A percentile compares a stretch with the other conserved stretches of the same genome.
Evolutionary conservation across 2,797 vertebrate species (phyloP).

Genomic region (Yasuhikotakia modesta): DNA sequence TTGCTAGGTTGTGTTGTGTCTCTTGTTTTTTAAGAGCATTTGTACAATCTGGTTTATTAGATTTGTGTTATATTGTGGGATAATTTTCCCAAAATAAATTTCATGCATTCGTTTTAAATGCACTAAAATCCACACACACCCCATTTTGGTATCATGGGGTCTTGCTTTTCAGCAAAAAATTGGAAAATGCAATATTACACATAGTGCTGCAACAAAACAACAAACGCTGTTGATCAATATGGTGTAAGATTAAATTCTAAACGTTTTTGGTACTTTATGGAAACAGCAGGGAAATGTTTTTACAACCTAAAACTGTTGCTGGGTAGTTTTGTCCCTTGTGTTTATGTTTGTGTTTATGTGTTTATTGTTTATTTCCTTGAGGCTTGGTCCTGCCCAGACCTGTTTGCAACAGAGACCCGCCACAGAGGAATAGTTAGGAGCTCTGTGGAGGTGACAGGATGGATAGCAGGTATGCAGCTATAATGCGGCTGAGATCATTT

Average conservation of each 20-base stretch:
- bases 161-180: background rate
- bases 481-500: constrained; percentile 68
- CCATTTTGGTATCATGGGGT: background rate
- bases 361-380: constrained; percentile 33
- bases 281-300: no score
- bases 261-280: no score
- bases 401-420: constrained; percentile 56
- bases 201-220: no score
- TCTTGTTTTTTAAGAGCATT: no score
- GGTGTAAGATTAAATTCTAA: no score
- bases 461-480: constrained; percentile 75
- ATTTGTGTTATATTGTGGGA: background rate
- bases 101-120: background rate
- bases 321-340: constrained; percentile 12
- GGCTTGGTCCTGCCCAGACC: constrained; percentile 33
- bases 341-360: constrained; percentile 36
- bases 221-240: no score
- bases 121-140: background rate
- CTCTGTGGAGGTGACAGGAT: constrained; percentile 79
- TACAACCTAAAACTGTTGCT: no score
- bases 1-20: no score
- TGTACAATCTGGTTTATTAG: background rate
- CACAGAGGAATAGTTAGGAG: constrained; percentile 80
- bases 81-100: background rate
- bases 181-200: background rate